Percentiles rank a stretch among this genome's conserved stretches.
phyloP scores from a whole-genome alignment of 92 coral and sea anemone genomes.

The Bergia sp. region DNA sequence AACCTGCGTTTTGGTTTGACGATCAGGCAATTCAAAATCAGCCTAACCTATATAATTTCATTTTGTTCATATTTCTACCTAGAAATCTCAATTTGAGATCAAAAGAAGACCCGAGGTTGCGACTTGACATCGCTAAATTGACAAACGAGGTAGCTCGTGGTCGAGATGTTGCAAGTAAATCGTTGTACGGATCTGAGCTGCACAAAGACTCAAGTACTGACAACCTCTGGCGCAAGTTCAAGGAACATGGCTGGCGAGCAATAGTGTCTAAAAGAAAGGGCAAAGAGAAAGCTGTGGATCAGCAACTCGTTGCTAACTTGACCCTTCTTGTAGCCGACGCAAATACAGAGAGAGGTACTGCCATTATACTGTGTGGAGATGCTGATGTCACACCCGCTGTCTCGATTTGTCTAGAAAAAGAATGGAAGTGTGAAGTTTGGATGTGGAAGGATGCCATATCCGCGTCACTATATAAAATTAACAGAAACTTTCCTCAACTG shows the following conservation, averaged over 20 bases:
- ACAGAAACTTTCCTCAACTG: not conserved
- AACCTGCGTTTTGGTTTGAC: not conserved
- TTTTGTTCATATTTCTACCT: not conserved
- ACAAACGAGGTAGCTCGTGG: not conserved
- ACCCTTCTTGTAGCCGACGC: not conserved
- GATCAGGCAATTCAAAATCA: not conserved
- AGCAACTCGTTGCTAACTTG: constrained; percentile 15
- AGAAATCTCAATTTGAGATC: constrained; percentile 3
- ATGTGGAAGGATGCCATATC: constrained; percentile 25
- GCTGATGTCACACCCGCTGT: constrained; percentile 17
- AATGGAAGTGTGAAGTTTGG: constrained; percentile 31
- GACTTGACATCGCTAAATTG: constrained; percentile 8
- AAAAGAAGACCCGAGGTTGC: constrained; percentile 19
- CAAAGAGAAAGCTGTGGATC: constrained; percentile 23
- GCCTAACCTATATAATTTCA: not conserved
- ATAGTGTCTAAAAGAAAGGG: not conserved
- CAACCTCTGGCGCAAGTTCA: not conserved
- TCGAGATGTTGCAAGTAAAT: constrained; percentile 3
- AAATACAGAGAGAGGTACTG: not conserved
- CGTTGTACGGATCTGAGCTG: constrained; percentile 18
- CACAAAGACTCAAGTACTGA: not conserved
- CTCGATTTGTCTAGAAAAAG: not conserved
- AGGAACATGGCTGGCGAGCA: not conserved
- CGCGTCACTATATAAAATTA: not conserved
- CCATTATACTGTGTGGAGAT: not conserved